Evolutionary conservation across 2,113 vertebrate genomes (phyloP), one percentile per base, ranked within the genome.

Genomic region (Grammomys surdaster): DNA sequence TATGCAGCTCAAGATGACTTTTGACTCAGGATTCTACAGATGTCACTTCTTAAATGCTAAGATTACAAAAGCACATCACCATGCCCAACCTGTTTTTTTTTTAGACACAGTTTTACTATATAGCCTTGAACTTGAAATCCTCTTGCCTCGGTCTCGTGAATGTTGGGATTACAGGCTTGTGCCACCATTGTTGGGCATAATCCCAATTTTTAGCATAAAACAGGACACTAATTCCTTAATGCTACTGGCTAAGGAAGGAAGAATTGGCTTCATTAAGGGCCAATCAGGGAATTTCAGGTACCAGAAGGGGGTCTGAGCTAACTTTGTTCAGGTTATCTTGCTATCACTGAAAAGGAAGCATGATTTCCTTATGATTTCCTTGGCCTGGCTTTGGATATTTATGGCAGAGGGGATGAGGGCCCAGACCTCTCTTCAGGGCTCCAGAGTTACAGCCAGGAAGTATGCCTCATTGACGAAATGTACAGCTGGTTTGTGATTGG

Each of bases 331-430:
- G 75, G 56, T 13, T n/a, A 95, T 3, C 87, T 67, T 58, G 77
- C 20, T 85, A 72, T 78, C 88, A 75, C 36, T 43, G 60, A 72
- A 26, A 4, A 72, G 70, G 58, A 31, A 77, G 26, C 9, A 8
- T 16, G 48, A 17, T 28, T 69, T 90, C 72, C 51, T 89, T 73
- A 8, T 16, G 48, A 17, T 28, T 69, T 90, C 72, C 51, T 89
- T 73, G 98, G 98, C 98, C 98, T 98, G 98, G 98, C 98, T 98
- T 98, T 98, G 98, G 98, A 98, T 98, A 98, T 98, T 93, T 90
- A 91, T 31, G 58, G 13, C 20, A 69, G 58, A 31, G 4, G 48
- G 7, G 36, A 26, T 3, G 8, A 65, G 26, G 48, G 28, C 46
- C 51, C 76, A 81, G 63, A 28, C 9, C 31, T 69, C 93, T 82